Percentiles rank a stretch among this genome's conserved stretches.
These are phyloP conservation scores for Amphibalanus amphitrite DNA, from an alignment of 1,140 invertebrate species.

Conservation along the genomic window DNA sequence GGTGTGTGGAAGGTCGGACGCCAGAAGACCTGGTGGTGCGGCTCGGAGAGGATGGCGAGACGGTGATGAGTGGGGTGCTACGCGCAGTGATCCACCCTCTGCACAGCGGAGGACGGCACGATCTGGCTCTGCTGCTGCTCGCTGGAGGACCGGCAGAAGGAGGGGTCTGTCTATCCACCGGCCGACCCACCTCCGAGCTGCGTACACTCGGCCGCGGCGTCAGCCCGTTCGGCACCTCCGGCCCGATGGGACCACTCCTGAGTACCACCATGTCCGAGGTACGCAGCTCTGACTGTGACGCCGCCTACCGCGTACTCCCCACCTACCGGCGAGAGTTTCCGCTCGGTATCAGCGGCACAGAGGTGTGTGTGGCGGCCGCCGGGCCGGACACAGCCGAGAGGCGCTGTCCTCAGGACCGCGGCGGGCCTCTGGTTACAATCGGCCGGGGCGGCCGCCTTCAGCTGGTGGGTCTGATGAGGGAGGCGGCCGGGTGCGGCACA, in stretches of 20 bases:
- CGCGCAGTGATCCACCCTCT: neutral
- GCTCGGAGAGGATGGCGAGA: neutral
- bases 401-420: slow-evolving; percentile 18
- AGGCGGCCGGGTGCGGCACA: slow-evolving; percentile 17
- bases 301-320: neutral
- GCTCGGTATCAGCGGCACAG: neutral
- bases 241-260: neutral
- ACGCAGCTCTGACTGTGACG: neutral
- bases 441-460: slow-evolving; percentile 22
- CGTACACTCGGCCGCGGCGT: neutral
- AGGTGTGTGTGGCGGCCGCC: neutral
- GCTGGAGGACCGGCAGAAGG: no score
- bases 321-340: neutral
- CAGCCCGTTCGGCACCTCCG: neutral
- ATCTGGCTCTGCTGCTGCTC: neutral
- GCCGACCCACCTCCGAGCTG: neutral
- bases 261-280: neutral
- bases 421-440: slow-evolving; percentile 23
- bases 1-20: neutral
- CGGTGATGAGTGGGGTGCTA: neutral
- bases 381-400: neutral
- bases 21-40: neutral
- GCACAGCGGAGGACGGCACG: neutral
- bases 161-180: neutral
- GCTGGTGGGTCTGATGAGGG: slow-evolving; percentile 21